Percentiles rank a stretch among this genome's conserved stretches.
phyloP scores from a whole-genome alignment of 2,888 invertebrate genomes.

The Lampropteryx suffumata region DNA sequence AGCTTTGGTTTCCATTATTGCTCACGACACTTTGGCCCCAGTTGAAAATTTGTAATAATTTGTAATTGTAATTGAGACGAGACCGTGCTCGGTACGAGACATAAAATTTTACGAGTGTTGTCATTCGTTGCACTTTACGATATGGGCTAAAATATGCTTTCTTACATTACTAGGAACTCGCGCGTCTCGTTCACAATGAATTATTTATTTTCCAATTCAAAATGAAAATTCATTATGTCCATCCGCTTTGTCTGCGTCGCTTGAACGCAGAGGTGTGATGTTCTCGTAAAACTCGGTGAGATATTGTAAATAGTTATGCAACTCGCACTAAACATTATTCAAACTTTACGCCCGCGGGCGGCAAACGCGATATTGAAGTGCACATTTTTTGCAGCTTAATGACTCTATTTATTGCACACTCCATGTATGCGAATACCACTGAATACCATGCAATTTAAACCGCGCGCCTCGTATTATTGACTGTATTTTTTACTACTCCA shows the following conservation, averaged over 20 bases:
- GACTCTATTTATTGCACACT: constrained; percentile 49
- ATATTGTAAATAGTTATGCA: constrained; percentile 55
- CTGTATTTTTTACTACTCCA: constrained; percentile 18
- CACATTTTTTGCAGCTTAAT: constrained; percentile 49
- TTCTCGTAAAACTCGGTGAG: constrained; percentile 49
- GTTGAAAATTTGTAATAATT: constrained; percentile 76
- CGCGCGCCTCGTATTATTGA: constrained; percentile 7
- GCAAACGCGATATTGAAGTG: constrained; percentile 32
- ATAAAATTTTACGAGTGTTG: constrained; percentile 77
- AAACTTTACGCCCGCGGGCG: constrained; percentile 40
- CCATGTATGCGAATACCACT: constrained; percentile 28
- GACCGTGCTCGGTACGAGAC: constrained; percentile 56
- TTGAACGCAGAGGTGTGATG: constrained; percentile 50
- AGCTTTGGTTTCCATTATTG: constrained; percentile 51
- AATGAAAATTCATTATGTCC: constrained; percentile 65
- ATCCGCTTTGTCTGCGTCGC: constrained; percentile 55
- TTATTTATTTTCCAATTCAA: constrained; percentile 73
- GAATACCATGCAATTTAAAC: constrained; percentile 27
- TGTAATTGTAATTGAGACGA: constrained; percentile 79
- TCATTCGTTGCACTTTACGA: constrained; percentile 75
- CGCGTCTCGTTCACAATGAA: constrained; percentile 65
- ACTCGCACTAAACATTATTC: constrained; percentile 46
- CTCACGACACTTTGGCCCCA: constrained; percentile 51
- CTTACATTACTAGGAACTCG: constrained; percentile 66
- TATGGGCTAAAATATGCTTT: constrained; percentile 72